Percentiles rank a stretch among this genome's conserved stretches.
Evolutionary conservation across 2,113 vertebrate species (phyloP).

Genomic region (Phainopepla nitens): DNA sequence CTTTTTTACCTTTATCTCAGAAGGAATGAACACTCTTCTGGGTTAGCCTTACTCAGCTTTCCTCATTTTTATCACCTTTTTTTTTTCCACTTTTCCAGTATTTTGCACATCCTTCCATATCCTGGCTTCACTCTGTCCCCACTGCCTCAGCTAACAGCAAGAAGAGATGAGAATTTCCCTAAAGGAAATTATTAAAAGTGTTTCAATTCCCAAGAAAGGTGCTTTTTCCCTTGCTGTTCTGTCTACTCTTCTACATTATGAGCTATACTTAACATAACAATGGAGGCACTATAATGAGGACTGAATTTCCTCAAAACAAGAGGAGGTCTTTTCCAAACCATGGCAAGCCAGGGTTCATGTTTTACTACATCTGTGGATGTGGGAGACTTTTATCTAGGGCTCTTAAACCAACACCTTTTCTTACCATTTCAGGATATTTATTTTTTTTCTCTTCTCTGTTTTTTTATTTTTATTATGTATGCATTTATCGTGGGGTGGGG

Average conservation of each 20-base stretch:
- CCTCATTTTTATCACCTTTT: neutral
- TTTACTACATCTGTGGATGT: neutral
- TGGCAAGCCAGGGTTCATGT: neutral
- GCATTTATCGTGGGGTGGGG: rapidly evolving
- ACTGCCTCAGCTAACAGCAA: neutral
- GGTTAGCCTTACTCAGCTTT: neutral
- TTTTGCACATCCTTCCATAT: neutral
- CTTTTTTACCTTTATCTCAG: neutral
- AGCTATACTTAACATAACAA: neutral
- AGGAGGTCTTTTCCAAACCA: neutral
- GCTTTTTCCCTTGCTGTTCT: neutral
- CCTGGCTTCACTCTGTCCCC: neutral
- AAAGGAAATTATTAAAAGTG: neutral
- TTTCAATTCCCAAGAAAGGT: neutral
- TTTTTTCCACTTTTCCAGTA: neutral
- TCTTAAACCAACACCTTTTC: neutral
- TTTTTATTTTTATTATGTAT: neutral
- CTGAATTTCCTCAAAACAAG: neutral
- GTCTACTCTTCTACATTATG: neutral
- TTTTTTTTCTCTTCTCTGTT: neutral
- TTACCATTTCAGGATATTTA: neutral
- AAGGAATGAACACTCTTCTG: neutral
- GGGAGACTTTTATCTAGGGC: neutral
- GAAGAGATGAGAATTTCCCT: neutral
- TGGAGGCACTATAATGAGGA: neutral